Percentiles rank a stretch among this genome's conserved stretches.
These are phyloP conservation scores for Hippocampus zosterae DNA, from an alignment of 2,113 vertebrate species.

Conservation along the genomic window DNA sequence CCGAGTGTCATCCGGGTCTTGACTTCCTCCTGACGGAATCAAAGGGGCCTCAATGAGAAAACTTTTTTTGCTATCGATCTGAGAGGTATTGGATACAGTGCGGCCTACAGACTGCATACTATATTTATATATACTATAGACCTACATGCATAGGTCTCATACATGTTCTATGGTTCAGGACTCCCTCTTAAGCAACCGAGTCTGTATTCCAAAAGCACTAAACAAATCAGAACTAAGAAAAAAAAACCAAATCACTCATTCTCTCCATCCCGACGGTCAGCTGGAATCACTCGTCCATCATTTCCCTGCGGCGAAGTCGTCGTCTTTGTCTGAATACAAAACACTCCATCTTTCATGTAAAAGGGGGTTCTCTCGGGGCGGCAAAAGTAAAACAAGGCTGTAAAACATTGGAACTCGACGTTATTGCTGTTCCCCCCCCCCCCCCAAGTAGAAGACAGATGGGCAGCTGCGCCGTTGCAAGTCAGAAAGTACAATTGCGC, in stretches of 20 bases:
- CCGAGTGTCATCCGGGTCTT: too few species aligned
- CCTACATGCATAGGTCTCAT: too few species aligned
- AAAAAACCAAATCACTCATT: not conserved
- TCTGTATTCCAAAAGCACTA: not conserved
- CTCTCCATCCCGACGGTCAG: not conserved
- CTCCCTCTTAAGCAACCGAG: constrained; percentile 1
- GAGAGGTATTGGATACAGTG: too few species aligned
- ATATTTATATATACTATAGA: too few species aligned
- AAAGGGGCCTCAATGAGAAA: too few species aligned
- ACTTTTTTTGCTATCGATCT: too few species aligned
- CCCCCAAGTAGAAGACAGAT: not conserved
- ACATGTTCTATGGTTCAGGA: too few species aligned
- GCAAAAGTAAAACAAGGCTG: not conserved
- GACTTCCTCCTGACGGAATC: too few species aligned
- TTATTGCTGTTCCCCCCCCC: not conserved
- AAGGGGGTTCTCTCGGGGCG: not conserved
- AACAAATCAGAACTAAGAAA: not conserved
- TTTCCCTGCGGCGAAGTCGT: constrained; percentile 2
- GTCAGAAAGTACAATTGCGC: not conserved
- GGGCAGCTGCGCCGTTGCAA: not conserved
- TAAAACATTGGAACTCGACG: not conserved
- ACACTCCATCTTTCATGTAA: constrained; percentile 9
- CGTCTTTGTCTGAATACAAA: constrained; percentile 1
- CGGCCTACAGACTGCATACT: too few species aligned
- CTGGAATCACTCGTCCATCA: not conserved